These are phyloP conservation scores for Lamprotornis superbus DNA, from an alignment of 2,113 vertebrate species.

Conservation along the genomic window DNA sequence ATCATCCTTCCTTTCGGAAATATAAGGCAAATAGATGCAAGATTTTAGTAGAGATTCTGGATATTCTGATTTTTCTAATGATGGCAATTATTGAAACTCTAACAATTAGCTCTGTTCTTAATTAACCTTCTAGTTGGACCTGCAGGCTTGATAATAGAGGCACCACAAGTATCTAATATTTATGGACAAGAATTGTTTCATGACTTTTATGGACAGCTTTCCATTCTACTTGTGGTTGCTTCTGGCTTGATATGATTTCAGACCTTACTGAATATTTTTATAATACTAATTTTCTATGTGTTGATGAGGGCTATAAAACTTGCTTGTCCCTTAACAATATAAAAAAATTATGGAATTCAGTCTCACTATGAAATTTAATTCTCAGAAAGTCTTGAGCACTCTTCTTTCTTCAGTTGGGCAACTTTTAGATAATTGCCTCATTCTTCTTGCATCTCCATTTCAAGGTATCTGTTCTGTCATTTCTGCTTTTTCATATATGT, in stretches of 20 bases:
- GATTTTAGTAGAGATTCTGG: background rate
- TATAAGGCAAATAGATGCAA: background rate
- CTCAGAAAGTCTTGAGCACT: background rate
- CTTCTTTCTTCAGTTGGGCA: background rate
- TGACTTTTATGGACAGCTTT: background rate
- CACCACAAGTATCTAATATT: background rate
- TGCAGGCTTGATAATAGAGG: background rate
- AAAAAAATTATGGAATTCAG: background rate
- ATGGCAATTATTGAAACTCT: background rate
- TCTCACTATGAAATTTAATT: background rate
- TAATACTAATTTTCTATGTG: background rate
- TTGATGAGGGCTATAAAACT: background rate
- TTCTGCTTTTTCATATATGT: background rate
- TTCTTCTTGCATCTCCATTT: background rate
- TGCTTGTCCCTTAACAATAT: background rate
- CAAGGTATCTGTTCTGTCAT: background rate
- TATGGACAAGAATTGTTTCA: background rate
- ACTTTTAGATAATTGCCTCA: background rate
- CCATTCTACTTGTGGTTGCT: background rate
- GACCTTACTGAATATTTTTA: background rate
- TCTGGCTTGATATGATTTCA: background rate
- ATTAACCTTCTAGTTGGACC: background rate
- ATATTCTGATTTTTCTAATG: background rate
- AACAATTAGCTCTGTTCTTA: background rate
- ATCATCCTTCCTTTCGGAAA: background rate